Base-by-base conservation (phyloP, 1,140 invertebrate species). In the Drosophila ironensis region DNA sequence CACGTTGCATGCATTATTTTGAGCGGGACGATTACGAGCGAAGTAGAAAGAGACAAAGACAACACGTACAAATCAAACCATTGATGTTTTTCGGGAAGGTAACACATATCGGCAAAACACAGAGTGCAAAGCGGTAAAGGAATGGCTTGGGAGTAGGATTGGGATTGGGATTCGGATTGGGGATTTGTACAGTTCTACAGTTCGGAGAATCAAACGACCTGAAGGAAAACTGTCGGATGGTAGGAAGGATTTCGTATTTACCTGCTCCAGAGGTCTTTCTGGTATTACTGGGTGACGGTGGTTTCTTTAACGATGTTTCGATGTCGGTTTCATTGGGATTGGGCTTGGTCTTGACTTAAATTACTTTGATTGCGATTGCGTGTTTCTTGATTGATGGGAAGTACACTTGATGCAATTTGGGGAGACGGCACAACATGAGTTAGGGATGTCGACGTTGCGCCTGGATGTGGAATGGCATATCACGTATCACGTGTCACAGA, bases 241-340 rank as follows among this genome's bases (percentile, higher is more conserved):
- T 17, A 44, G n/a, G 28, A 30, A 69, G 19, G 42, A 9, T 41
- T 48, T 42, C 22, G 50, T 84, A 82, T 82, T 82, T 82, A 82
- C 77, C 77, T 82, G 77, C 44, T 56, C 71, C 53, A 14, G 46
- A 14, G 54, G 33, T 56, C 38, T 38, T 22, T 54, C 59, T 28
- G 17, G 27, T n/a, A n/a, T n/a, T n/a, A n/a, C 45, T 24, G 27
- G 45, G 38, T 42, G 61, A 44, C 61, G 61, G 22, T 52, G 60
- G 16, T 46, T 46, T 54, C 63, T 28, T 53, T 38, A 30, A 42
- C 50, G 47, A 38, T 60, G 48, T 35, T 24, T 45, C 20, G 27
- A 35, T 28, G 11, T 68, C 19, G 38, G 6, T 44, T 42, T 37
- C 19, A 27, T 69, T 47, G 22, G 11, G 50, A 41, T 41, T 51